phyloP scores from a whole-genome alignment of 35 echinoderm and acorn worm genomes.

The Patiria miniata region DNA sequence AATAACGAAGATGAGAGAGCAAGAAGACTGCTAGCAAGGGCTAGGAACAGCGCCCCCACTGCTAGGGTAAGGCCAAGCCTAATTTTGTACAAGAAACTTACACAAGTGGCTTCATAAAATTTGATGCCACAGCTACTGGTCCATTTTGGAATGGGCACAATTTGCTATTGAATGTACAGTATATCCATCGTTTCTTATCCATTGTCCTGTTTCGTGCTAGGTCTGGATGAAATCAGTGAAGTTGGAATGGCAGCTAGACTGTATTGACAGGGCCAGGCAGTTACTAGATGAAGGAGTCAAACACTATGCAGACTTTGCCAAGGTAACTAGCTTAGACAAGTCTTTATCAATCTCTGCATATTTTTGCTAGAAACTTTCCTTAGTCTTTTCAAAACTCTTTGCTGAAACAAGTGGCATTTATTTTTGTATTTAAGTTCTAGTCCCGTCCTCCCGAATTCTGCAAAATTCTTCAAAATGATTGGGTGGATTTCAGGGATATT shows the following conservation, averaged over 20 bases:
- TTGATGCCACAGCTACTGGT: not conserved
- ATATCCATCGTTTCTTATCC: no score
- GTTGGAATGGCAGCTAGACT: constrained; percentile 87
- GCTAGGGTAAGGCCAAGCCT: constrained; percentile 69
- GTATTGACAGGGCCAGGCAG: constrained; percentile 50
- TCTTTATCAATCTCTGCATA: not conserved
- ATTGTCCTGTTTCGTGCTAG: not conserved
- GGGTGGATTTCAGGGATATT: no score
- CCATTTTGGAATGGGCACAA: not conserved
- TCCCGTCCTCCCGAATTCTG: no score
- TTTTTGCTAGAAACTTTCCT: not conserved
- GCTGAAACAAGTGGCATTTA: no score
- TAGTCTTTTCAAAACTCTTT: not conserved
- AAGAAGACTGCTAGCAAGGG: constrained; percentile 80
- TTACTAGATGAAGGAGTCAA: constrained; percentile 84
- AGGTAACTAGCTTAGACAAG: constrained; percentile 61
- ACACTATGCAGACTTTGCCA: constrained; percentile 91
- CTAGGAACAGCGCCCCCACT: constrained; percentile 93
- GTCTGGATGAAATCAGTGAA: constrained; percentile 99
- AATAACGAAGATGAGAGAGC: constrained; percentile 99
- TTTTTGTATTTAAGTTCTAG: no score
- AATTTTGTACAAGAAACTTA: not conserved
- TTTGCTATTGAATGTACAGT: no score
- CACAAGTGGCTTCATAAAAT: not conserved
- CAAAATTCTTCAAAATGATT: no score